Conservation (phyloP, 2,888 invertebrate genomes). For the Archaeoteleia sp. region DNA sequence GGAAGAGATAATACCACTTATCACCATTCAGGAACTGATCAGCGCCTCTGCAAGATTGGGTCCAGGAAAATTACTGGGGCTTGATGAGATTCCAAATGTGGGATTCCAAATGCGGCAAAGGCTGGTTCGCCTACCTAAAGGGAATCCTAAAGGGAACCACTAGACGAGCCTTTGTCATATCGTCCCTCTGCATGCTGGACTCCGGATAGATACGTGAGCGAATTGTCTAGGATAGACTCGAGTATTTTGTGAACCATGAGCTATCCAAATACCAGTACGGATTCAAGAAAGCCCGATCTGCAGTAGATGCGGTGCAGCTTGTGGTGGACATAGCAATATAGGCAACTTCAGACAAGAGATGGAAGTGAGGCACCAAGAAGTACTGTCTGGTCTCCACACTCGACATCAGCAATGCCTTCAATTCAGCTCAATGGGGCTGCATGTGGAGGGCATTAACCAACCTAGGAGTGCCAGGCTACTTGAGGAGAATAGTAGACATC, state of each 20-base stretch:
- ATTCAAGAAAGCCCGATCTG: slow-evolving; percentile 37
- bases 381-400: slow-evolving; percentile 12
- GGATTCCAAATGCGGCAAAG: slow-evolving; percentile 29
- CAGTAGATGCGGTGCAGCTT: slow-evolving; percentile 28
- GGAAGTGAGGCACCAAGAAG: slow-evolving; percentile 4
- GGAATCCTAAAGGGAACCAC: slow-evolving; percentile 18
- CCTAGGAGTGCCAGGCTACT: slow-evolving; percentile 34
- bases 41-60: not conserved
- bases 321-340: slow-evolving; percentile 24
- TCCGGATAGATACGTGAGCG: slow-evolving; percentile 8
- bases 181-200: slow-evolving; percentile 21
- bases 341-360: slow-evolving; percentile 14
- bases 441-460: slow-evolving; percentile 37
- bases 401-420: not conserved
- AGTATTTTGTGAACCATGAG: not conserved
- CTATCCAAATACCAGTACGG: slow-evolving; percentile 39
- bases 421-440: slow-evolving; percentile 33
- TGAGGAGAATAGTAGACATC: slow-evolving; percentile 36
- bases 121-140: slow-evolving; percentile 47
- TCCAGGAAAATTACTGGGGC: too few relatives aligned
- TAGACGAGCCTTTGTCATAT: slow-evolving; percentile 33
- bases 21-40: not conserved
- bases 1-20: too few relatives aligned
- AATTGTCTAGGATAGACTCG: slow-evolving; percentile 2
- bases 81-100: too few relatives aligned